Conservation (phyloP, 2,888 invertebrate genomes). For the Acleris holmiana region DNA sequence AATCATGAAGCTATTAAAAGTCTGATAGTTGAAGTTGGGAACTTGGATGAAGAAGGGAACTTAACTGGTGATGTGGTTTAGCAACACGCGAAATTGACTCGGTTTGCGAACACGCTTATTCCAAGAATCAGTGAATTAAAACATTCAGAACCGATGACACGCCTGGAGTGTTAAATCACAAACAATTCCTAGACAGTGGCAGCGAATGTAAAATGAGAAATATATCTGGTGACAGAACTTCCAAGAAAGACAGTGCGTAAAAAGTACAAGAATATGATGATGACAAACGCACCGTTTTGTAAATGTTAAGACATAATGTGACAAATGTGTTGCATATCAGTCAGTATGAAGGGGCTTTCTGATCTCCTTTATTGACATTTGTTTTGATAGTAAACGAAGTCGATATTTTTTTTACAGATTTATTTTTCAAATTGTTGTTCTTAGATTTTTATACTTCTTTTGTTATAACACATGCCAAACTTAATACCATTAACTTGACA, state of each 20-base stretch:
- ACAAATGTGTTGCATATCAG: constrained; percentile 34
- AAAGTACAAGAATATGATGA: constrained; percentile 45
- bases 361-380: constrained; percentile 37
- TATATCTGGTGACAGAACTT: constrained; percentile 45
- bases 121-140: constrained; percentile 27
- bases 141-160: no score
- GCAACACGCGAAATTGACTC: constrained; percentile 70
- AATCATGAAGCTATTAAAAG: constrained; percentile 34
- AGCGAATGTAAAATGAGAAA: neutral
- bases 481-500: no score
- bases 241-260: constrained; percentile 59
- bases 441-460: no score
- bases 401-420: neutral
- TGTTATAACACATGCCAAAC: no score
- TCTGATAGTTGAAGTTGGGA: constrained; percentile 44
- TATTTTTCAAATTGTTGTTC: no score
- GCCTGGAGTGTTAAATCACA: no score
- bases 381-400: constrained; percentile 31
- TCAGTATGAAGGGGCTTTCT: constrained; percentile 27
- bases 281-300: constrained; percentile 50
- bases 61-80: constrained; percentile 67
- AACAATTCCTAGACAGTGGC: no score
- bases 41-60: constrained; percentile 59
- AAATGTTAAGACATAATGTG: constrained; percentile 30
- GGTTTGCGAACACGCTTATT: constrained; percentile 65